phyloP scores from a whole-genome alignment of 2,113 vertebrate species.

The Lycocorax pyrrhopterus region DNA sequence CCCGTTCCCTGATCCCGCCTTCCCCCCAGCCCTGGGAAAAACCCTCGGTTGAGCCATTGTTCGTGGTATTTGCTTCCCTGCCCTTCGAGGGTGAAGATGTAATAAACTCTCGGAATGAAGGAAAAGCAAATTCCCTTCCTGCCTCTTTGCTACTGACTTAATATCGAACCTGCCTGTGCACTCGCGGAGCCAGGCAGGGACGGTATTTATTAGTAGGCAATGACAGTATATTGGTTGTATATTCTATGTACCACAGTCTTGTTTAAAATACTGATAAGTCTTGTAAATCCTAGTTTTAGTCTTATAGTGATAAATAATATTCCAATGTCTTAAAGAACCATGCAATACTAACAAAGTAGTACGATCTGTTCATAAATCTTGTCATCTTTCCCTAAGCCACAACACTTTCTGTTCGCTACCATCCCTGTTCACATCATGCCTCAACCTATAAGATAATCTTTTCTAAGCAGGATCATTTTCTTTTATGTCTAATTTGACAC shows the following conservation, averaged over 20 bases:
- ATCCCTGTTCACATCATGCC: not conserved
- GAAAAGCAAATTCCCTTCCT: too few relatives aligned
- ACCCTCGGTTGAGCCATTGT: too few relatives aligned
- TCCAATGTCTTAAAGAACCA: not conserved
- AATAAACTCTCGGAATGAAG: too few relatives aligned
- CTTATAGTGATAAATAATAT: not conserved
- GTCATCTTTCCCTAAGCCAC: not conserved
- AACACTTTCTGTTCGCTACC: not conserved
- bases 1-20: too few relatives aligned
- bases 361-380: not conserved
- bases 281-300: not conserved
- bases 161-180: too few relatives aligned
- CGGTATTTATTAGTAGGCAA: too few relatives aligned
- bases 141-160: too few relatives aligned
- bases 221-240: not conserved
- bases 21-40: too few relatives aligned
- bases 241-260: not conserved
- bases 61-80: too few relatives aligned
- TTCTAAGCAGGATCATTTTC: not conserved
- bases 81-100: too few relatives aligned
- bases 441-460: not conserved
- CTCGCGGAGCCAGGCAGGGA: too few relatives aligned
- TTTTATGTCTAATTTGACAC: not conserved
- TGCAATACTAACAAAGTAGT: not conserved
- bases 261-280: not conserved